Percentiles rank a stretch among this genome's conserved stretches.
Conservation (phyloP, 2,113 vertebrate genomes). For the Paradisaea rubra region DNA sequence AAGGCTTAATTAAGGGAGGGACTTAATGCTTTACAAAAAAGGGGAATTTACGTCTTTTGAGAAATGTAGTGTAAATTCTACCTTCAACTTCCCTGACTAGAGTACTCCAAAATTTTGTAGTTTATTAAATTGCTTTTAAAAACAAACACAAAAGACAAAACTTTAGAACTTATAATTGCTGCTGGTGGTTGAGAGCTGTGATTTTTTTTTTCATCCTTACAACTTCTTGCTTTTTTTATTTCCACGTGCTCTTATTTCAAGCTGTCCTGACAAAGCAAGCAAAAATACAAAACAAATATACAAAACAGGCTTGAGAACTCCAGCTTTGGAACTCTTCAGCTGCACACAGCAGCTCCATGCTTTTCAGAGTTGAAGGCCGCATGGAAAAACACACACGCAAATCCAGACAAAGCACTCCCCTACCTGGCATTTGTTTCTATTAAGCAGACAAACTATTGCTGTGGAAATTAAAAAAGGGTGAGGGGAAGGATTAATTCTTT, state of each 20-base stretch:
- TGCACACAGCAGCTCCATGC: background rate
- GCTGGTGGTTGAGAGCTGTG: background rate
- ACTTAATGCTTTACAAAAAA: conserved; percentile 73
- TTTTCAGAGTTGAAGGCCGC: conserved; percentile 26
- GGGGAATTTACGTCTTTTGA: conserved; percentile 49
- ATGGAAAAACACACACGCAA: conserved; percentile 31
- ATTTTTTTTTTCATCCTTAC: background rate
- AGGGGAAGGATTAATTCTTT: conserved; percentile 2
- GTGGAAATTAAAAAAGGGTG: conserved; percentile 27
- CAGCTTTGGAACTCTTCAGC: conserved; percentile 51
- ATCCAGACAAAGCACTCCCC: conserved; percentile 49
- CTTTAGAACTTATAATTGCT: conserved; percentile 60
- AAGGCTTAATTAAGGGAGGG: conserved; percentile 96
- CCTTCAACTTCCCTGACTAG: conserved; percentile 46
- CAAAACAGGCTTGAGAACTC: conserved; percentile 31
- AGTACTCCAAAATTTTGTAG: conserved; percentile 13
- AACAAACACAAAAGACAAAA: conserved; percentile 55
- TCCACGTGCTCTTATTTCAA: conserved; percentile 41
- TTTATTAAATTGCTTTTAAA: conserved; percentile 21
- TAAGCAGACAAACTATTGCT: conserved; percentile 35
- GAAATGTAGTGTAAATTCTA: conserved; percentile 61
- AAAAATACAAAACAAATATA: background rate
- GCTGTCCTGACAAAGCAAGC: conserved; percentile 47
- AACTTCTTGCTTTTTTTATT: conserved; percentile 30
- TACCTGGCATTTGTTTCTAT: conserved; percentile 53